Conservation (phyloP, 2,888 invertebrate species). For the Saturnia japonica region DNA sequence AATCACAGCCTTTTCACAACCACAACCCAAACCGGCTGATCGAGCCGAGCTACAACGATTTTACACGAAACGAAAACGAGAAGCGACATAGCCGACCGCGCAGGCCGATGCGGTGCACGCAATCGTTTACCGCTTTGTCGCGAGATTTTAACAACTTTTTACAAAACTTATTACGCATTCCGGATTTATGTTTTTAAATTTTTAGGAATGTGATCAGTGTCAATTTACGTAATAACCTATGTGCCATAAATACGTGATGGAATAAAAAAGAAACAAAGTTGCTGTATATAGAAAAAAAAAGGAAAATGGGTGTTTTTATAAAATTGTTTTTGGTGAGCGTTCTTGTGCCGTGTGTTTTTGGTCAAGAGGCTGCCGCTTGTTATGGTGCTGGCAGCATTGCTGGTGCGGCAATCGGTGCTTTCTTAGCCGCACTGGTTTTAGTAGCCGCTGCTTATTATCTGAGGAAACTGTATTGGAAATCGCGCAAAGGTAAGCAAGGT, state of each 20-base stretch:
- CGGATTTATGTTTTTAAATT: constrained; percentile 47
- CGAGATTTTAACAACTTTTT: constrained; percentile 28
- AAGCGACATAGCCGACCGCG: constrained; percentile 64
- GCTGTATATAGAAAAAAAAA: background rate
- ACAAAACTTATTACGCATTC: constrained; percentile 56
- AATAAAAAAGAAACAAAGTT: constrained; percentile 14
- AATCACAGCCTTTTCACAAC: constrained; percentile 66
- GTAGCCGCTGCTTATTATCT: constrained; percentile 81
- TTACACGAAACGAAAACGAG: constrained; percentile 25
- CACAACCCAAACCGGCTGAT: constrained; percentile 32
- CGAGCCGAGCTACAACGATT: constrained; percentile 30
- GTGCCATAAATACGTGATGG: constrained; percentile 74
- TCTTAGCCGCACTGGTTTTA: constrained; percentile 84
- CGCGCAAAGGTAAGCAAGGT: constrained; percentile 79
- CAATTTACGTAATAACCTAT: constrained; percentile 47
- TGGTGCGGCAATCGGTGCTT: constrained; percentile 87
- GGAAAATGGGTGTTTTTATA: constrained; percentile 72
- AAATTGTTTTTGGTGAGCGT: constrained; percentile 71
- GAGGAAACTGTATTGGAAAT: constrained; percentile 84
- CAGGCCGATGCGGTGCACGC: constrained; percentile 67
- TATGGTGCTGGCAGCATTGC: constrained; percentile 87
- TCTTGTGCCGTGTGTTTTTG: constrained; percentile 71
- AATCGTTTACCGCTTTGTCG: constrained; percentile 34
- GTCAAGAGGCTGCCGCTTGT: constrained; percentile 77
- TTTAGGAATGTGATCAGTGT: constrained; percentile 71